A percentile compares a stretch with the other conserved stretches of the same genome.
Evolutionary conservation across 2,113 vertebrate species (phyloP).

Genomic region (Podiceps cristatus): DNA sequence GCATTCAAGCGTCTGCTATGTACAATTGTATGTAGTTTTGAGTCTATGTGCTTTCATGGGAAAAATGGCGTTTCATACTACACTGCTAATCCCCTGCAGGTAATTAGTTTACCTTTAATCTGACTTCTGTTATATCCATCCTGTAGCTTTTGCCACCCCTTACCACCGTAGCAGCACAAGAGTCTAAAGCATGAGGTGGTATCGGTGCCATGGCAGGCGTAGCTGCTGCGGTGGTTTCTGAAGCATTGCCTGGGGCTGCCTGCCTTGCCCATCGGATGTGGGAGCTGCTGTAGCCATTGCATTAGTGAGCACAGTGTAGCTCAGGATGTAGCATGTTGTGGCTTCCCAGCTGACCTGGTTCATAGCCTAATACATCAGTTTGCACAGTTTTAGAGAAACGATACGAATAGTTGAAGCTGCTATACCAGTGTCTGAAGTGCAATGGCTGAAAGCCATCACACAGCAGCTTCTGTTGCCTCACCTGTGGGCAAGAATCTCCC

Average conservation of each 20-base stretch:
- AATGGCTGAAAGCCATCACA: background rate
- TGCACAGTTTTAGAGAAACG: background rate
- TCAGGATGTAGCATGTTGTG: background rate
- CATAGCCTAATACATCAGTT: no score
- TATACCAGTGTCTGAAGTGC: background rate
- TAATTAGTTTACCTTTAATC: background rate
- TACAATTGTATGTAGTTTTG: background rate
- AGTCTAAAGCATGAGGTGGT: background rate
- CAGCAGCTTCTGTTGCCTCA: background rate
- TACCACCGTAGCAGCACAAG: background rate
- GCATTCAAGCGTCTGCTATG: background rate
- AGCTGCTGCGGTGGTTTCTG: background rate
- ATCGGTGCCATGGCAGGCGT: fast-evolving
- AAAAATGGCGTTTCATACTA: background rate
- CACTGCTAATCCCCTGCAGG: background rate
- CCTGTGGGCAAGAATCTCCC: background rate
- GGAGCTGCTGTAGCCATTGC: background rate
- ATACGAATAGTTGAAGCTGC: background rate
- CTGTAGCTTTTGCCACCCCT: background rate
- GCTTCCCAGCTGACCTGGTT: background rate
- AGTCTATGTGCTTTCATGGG: background rate
- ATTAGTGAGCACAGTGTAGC: background rate
- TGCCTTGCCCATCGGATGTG: background rate
- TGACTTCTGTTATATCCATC: background rate
- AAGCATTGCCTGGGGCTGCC: background rate